phyloP scores from a whole-genome alignment of 1,140 invertebrate species.

The Forficula auricularia region DNA sequence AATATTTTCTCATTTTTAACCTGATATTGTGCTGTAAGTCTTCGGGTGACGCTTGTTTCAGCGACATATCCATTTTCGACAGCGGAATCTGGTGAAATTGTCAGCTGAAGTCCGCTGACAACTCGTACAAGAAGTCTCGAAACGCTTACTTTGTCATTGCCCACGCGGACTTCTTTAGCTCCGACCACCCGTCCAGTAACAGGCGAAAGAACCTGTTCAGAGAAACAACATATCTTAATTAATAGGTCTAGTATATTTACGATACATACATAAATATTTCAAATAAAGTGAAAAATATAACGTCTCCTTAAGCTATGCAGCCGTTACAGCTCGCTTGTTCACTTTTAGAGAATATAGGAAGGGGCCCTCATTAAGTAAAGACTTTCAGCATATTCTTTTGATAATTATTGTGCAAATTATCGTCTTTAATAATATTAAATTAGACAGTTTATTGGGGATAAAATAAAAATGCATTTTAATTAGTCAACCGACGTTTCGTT shows the following conservation, averaged over 20 bases:
- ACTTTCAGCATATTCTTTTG: no score
- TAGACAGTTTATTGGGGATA: no score
- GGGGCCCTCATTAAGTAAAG: no score
- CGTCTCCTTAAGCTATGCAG: neutral
- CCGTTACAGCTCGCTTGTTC: no score
- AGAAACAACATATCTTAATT: no score
- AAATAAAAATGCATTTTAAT: no score
- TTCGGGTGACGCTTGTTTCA: constrained; percentile 68
- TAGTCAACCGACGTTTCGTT: no score
- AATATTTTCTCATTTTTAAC: constrained; percentile 30
- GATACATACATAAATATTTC: no score
- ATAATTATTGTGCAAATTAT: no score
- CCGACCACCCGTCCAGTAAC: constrained; percentile 82
- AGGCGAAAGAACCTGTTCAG: constrained; percentile 69
- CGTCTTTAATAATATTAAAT: no score
- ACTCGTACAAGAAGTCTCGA: constrained; percentile 66
- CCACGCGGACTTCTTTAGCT: constrained; percentile 74
- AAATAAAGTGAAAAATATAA: constrained; percentile 7
- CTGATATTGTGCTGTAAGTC: constrained; percentile 85
- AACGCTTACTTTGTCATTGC: constrained; percentile 76
- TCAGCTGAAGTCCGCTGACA: constrained; percentile 76
- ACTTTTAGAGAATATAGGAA: no score
- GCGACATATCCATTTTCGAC: constrained; percentile 79
- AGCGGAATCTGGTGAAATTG: constrained; percentile 64
- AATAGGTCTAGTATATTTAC: no score